These are phyloP conservation scores for Neolamprologus hecqui DNA, from an alignment of 2,113 vertebrate species.

Conservation along the genomic window DNA sequence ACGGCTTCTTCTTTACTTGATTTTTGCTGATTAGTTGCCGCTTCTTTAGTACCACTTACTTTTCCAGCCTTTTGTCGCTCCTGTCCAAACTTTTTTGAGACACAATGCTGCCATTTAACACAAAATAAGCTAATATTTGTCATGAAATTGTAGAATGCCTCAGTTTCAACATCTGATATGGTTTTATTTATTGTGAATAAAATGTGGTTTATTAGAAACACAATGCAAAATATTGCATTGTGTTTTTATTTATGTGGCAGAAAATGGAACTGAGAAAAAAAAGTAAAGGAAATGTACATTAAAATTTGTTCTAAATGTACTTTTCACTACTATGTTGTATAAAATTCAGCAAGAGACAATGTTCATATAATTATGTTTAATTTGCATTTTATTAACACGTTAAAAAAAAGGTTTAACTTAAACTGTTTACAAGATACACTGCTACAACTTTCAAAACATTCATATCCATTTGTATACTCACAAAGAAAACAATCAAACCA, in stretches of 20 bases:
- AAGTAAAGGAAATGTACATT: not conserved
- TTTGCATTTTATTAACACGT: not conserved
- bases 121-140: not conserved
- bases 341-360: not conserved
- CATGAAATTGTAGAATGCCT: not conserved
- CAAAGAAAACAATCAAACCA: not conserved
- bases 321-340: not conserved
- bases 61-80: not conserved
- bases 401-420: not conserved
- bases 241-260: not conserved
- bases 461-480: not conserved
- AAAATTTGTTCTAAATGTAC: rapidly evolving
- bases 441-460: not conserved
- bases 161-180: not conserved
- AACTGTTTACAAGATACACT: not conserved
- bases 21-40: not conserved
- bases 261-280: not conserved
- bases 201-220: not conserved
- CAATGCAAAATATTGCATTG: not conserved
- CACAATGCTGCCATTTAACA: not conserved
- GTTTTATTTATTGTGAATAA: not conserved
- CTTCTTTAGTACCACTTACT: not conserved
- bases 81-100: not conserved
- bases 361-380: not conserved
- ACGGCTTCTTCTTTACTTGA: not conserved